Base-by-base conservation (phyloP, 2,113 vertebrate species). In the Spermophilus dauricus region DNA sequence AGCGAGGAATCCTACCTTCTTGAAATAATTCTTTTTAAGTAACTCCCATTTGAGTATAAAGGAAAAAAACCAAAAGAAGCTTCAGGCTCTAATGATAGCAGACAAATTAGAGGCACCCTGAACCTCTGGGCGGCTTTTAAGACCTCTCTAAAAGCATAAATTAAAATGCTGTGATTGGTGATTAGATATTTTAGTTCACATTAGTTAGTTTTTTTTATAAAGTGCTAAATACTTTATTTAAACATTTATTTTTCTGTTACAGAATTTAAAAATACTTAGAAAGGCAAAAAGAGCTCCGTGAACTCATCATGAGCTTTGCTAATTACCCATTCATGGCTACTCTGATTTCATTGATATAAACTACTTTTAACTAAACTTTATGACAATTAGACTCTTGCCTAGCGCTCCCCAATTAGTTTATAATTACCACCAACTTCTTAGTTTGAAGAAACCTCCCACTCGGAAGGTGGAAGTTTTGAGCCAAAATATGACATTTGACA, bases 401-500 rank as follows among this genome's bases (percentile, higher is more conserved):
- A 88, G 53, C 37, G 45, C 58, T 85, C 37, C 84, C 95, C 95
- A 95, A 97, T 97, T 97, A 97, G 90, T 82, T 95, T 92, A 86
- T 96, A 95, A 98, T 97, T 88, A 98, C 96, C 8, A 97, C 61
- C 0, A 96, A 97, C 96, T 95, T 97, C 51, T 97, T 97, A 84
- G 95, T 72, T 97, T 93, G 89, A 91, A 22, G 80, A 98, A 98
- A 97, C 88, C 96, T 96, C 97, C 45, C 75, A 97, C 97, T 98
- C 98, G 87, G 98, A 96, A 98, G 98, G 98, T 14, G 63, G 83
- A 98, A 95, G 95, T 98, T 98, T 95, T 4, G 56, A 98, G 98
- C 96, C 97, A 98, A 97, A 95, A 37, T 95, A 95, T 89, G 97
- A 97, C 98, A 98, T 98, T 85, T 98, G 98, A 98, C 98, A 98